phyloP scores from a whole-genome alignment of 2,113 vertebrate species.

The Myotis yumanensis region DNA sequence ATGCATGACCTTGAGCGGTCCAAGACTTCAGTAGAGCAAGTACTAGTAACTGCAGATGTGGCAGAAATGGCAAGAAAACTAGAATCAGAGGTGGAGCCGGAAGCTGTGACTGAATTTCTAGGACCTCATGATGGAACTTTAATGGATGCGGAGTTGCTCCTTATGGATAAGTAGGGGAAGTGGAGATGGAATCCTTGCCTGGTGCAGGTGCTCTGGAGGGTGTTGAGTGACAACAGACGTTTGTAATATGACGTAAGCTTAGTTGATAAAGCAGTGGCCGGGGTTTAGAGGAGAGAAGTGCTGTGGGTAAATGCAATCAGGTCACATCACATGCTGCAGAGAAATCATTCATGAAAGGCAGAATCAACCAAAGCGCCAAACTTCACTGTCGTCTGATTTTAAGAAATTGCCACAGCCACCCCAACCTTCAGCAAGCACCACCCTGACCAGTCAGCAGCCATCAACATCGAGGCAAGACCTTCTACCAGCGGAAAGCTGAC shows the following conservation, averaged over 20 bases:
- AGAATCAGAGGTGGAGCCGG: neutral
- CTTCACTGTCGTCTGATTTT: neutral
- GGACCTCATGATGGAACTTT: fast-evolving
- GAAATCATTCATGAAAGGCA: no score
- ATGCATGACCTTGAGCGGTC: neutral
- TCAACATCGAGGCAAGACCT: no score
- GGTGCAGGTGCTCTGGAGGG: neutral
- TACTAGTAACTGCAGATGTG: neutral
- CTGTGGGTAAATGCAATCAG: neutral
- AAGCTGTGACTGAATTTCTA: neutral
- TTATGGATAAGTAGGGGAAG: fast-evolving
- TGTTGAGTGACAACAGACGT: neutral
- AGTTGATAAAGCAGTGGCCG: neutral
- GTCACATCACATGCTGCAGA: fast-evolving
- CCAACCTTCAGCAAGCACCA: neutral
- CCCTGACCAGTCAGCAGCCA: neutral
- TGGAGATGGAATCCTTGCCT: neutral
- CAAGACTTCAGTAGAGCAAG: neutral
- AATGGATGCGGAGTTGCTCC: fast-evolving
- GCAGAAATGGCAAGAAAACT: neutral
- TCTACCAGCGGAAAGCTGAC: neutral
- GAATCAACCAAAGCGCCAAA: no score
- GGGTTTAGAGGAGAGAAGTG: neutral
- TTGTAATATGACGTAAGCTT: neutral
- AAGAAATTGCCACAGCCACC: neutral